Conservation (phyloP, 2,888 invertebrate genomes). For the Diaphora mendica region DNA sequence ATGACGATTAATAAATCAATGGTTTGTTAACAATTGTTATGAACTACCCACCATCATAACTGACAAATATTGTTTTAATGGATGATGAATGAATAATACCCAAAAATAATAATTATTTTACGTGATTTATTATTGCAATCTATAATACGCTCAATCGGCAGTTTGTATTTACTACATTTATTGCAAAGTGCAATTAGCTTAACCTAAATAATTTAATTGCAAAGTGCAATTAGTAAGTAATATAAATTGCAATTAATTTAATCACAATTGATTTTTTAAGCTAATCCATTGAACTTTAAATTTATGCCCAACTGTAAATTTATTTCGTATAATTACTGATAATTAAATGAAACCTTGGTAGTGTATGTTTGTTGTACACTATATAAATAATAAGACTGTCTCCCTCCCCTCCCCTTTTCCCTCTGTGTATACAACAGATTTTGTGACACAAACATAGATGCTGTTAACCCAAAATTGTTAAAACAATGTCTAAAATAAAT, state of each 20-base stretch:
- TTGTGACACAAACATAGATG: constrained; percentile 14
- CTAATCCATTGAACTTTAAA: no score
- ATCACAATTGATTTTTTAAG: background rate
- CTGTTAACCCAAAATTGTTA: constrained; percentile 38
- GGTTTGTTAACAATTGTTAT: background rate
- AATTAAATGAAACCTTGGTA: background rate
- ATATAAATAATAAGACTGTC: background rate
- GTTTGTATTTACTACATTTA: background rate
- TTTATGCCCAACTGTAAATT: no score
- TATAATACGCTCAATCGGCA: background rate
- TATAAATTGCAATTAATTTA: background rate
- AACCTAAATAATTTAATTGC: background rate
- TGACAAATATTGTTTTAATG: background rate
- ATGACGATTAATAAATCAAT: background rate
- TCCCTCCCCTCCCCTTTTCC: background rate
- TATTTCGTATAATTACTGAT: no score
- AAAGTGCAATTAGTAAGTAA: background rate
- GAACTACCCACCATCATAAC: background rate
- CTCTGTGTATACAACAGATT: background rate
- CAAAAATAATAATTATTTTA: background rate
- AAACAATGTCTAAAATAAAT: constrained; percentile 68
- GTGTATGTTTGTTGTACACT: background rate
- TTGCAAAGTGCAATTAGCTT: background rate
- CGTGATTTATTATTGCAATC: background rate
- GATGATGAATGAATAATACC: background rate